Conservation (phyloP, 2,797 vertebrate species). For the Danio kyathit region DNA sequence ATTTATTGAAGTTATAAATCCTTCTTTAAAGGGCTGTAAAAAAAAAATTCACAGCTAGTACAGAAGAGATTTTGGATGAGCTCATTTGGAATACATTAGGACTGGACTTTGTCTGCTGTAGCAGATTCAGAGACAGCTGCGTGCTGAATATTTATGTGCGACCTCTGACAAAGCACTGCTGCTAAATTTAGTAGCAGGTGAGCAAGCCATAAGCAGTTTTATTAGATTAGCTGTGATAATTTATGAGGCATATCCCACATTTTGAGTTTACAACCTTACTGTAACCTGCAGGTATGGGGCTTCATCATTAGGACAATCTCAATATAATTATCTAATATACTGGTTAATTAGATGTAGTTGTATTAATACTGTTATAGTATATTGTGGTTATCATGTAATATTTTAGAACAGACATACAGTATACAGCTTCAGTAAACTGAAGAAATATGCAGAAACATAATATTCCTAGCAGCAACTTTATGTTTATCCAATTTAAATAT, state of each 20-base stretch:
- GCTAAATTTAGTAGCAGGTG: conserved; percentile 9
- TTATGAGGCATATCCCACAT: neutral
- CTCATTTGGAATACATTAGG: neutral
- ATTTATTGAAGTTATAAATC: neutral
- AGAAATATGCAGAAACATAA: neutral
- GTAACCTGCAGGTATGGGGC: neutral
- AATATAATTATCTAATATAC: neutral
- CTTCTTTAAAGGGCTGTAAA: neutral
- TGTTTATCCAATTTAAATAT: neutral
- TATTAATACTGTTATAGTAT: neutral
- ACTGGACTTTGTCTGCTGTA: conserved; percentile 18
- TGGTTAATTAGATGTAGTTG: neutral
- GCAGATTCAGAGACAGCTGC: conserved; percentile 1
- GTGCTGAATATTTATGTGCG: conserved; percentile 7
- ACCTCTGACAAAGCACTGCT: conserved; percentile 18
- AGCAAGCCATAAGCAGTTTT: neutral
- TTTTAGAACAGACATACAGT: neutral
- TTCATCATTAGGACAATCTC: neutral
- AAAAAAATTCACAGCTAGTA: neutral
- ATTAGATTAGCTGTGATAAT: conserved; percentile 14
- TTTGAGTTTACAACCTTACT: conserved; percentile 3
- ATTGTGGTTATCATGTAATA: neutral
- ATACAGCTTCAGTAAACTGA: neutral
- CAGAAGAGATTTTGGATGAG: neutral
- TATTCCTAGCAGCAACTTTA: neutral